A percentile compares a stretch with the other conserved stretches of the same genome.
Conservation (phyloP, 2,113 vertebrate genomes). For the Marmota flaviventris region DNA sequence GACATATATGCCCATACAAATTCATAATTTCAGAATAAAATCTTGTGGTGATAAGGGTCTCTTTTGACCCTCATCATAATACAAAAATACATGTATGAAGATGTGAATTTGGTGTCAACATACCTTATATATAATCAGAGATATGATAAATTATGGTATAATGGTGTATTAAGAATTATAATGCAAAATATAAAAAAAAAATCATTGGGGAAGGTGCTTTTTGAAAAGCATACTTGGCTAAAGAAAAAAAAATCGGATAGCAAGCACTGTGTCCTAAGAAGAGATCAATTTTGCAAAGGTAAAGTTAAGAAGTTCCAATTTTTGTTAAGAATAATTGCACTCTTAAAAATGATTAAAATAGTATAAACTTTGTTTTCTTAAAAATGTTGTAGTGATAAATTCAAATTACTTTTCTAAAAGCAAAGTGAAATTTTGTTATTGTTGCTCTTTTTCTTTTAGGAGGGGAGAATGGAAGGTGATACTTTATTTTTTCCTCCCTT, state of each 20-base stretch:
- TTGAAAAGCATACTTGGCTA: slow-evolving; percentile 94
- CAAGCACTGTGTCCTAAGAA: slow-evolving; percentile 91
- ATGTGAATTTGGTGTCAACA: no score
- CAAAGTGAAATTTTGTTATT: not conserved
- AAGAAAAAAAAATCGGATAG: slow-evolving; percentile 85
- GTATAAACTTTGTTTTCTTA: not conserved
- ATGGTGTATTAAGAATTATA: no score
- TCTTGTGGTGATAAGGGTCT: no score
- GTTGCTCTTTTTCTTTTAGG: not conserved
- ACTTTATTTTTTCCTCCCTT: not conserved
- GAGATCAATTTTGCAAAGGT: slow-evolving; percentile 93
- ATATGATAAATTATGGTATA: no score
- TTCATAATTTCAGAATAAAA: not conserved
- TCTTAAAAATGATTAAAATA: not conserved
- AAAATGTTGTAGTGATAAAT: not conserved
- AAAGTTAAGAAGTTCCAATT: slow-evolving; percentile 65
- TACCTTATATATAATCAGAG: no score
- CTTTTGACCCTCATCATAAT: no score
- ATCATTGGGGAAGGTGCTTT: slow-evolving; percentile 95
- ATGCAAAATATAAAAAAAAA: slow-evolving; percentile 39
- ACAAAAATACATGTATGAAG: no score
- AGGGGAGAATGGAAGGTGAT: not conserved
- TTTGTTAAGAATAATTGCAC: not conserved
- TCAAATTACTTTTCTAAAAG: not conserved
- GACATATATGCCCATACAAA: accelerated